These are phyloP conservation scores for Tragopan temminckii DNA, from an alignment of 2,797 vertebrate species.

Conservation along the genomic window DNA sequence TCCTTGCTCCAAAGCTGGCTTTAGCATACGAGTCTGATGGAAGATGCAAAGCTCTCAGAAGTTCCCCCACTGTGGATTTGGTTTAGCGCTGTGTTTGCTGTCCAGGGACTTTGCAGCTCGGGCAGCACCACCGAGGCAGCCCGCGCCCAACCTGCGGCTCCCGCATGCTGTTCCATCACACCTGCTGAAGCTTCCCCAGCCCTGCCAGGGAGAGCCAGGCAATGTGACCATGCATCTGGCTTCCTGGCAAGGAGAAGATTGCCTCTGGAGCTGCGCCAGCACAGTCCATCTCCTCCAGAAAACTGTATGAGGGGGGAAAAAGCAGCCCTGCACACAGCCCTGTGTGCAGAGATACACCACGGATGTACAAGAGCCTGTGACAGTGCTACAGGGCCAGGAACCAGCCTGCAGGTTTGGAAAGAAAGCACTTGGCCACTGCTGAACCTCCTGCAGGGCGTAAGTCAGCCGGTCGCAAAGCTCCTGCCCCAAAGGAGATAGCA, in stretches of 20 bases:
- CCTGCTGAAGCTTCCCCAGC: constrained; percentile 76
- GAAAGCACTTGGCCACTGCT: neutral
- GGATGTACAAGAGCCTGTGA: neutral
- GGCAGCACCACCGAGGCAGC: constrained; percentile 27
- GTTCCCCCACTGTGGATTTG: neutral
- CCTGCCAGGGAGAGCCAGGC: constrained; percentile 73
- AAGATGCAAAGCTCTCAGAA: neutral
- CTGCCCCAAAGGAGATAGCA: constrained; percentile 16
- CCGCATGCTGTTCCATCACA: constrained; percentile 73
- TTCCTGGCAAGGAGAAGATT: constrained; percentile 71
- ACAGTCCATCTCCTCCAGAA: constrained; percentile 64
- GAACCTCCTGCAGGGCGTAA: neutral
- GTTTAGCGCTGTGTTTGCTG: fast-evolving
- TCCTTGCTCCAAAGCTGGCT: constrained; percentile 36
- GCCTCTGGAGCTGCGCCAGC: constrained; percentile 46
- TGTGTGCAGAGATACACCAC: fast-evolving
- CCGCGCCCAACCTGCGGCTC: constrained; percentile 58
- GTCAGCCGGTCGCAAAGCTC: neutral
- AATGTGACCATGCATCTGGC: constrained; percentile 78
- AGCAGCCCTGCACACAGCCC: fast-evolving
- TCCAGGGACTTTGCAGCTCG: neutral
- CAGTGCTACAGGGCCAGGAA: neutral
- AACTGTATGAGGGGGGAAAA: neutral
- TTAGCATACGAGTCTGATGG: fast-evolving
- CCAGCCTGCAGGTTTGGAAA: neutral